Conservation (phyloP, 2,113 vertebrate species). For the Oreocharis arfaki region DNA sequence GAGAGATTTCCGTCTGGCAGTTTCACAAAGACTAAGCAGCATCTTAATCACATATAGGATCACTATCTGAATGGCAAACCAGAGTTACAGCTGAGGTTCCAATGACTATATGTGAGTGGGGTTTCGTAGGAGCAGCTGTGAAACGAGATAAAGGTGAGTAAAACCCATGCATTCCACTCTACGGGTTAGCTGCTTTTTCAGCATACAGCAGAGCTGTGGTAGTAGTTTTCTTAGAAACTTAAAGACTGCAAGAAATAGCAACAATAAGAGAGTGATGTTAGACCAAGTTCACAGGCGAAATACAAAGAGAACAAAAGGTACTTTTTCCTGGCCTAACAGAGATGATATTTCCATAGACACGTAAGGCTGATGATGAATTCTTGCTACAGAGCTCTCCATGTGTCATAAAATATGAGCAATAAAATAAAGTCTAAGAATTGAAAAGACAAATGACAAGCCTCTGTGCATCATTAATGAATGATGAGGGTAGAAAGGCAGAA, state of each 20-base stretch:
- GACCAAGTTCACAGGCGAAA: neutral
- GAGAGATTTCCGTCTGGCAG: neutral
- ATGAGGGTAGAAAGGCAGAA: constrained; percentile 45
- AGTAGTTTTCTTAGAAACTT: neutral
- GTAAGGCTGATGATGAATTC: neutral
- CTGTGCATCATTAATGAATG: constrained; percentile 55
- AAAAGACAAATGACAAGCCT: constrained; percentile 59
- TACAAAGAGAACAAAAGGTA: neutral
- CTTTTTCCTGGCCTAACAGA: neutral
- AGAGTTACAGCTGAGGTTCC: neutral
- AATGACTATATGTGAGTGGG: neutral
- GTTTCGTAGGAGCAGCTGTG: neutral
- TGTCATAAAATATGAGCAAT: constrained; percentile 58
- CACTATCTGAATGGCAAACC: neutral
- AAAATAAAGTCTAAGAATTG: constrained; percentile 55
- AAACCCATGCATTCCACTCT: neutral
- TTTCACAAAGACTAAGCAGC: neutral
- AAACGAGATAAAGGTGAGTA: neutral
- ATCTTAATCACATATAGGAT: neutral
- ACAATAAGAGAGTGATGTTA: neutral
- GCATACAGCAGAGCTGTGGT: neutral
- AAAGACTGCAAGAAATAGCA: neutral
- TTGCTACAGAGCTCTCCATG: neutral
- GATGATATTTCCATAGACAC: neutral
- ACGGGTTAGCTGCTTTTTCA: neutral